These are phyloP conservation scores for Lacerta viridis DNA, from an alignment of 2,797 vertebrate species.

Conservation along the genomic window DNA sequence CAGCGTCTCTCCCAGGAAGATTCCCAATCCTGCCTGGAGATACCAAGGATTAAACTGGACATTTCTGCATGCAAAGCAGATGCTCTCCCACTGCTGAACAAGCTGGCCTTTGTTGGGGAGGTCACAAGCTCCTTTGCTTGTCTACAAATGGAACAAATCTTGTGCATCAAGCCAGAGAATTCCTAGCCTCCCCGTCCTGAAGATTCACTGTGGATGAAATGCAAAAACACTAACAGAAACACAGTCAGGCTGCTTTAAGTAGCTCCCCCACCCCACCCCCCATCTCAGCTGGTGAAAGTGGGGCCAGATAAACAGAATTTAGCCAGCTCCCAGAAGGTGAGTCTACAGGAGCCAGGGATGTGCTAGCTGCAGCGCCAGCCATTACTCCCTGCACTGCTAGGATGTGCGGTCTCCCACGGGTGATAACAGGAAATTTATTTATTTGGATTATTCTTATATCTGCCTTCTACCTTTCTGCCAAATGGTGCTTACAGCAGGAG, in stretches of 20 bases:
- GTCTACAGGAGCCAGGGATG: background rate
- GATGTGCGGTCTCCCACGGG: background rate
- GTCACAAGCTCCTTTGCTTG: background rate
- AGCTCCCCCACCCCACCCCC: background rate
- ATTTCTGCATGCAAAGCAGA: too few relatives aligned
- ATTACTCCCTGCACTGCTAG: background rate
- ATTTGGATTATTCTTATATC: background rate
- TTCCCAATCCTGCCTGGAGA: too few relatives aligned
- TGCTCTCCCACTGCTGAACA: background rate
- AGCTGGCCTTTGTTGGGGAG: background rate
- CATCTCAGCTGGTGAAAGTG: background rate
- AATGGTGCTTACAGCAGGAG: background rate
- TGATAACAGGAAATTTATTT: background rate
- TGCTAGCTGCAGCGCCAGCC: background rate
- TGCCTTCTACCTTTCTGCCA: background rate
- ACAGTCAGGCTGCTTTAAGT: background rate
- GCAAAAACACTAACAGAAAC: background rate
- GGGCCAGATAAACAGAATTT: background rate
- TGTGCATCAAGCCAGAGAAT: background rate
- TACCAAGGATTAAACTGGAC: too few relatives aligned
- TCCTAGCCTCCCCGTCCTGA: background rate
- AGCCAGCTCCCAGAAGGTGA: background rate
- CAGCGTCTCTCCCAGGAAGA: too few relatives aligned
- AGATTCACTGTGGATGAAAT: background rate
- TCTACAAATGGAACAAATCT: background rate